Percentiles rank a stretch among this genome's conserved stretches.
These are phyloP conservation scores for Xylota segnis DNA, from an alignment of 2,888 invertebrate species.

Conservation along the genomic window DNA sequence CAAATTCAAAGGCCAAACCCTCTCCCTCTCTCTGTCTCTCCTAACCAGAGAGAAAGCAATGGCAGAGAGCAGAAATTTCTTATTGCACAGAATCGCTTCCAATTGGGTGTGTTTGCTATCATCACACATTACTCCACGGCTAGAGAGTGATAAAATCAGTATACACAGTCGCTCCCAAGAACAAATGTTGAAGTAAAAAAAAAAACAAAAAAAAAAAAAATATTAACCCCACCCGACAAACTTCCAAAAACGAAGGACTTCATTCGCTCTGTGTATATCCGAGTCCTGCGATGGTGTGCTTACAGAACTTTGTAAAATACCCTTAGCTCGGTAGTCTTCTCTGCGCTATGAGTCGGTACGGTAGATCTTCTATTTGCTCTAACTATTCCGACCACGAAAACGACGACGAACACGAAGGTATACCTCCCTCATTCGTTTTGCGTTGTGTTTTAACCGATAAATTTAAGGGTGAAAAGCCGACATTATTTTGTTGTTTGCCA, in stretches of 20 bases:
- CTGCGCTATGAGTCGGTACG: slow-evolving; percentile 75
- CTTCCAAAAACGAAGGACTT: slow-evolving; percentile 13
- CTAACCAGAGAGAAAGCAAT: slow-evolving; percentile 3
- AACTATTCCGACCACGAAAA: slow-evolving; percentile 64
- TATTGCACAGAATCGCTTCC: slow-evolving; percentile 53
- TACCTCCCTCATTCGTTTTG: slow-evolving; percentile 25
- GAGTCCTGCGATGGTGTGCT: slow-evolving; percentile 51
- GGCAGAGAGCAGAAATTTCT: slow-evolving; percentile 4
- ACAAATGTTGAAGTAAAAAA: background rate
- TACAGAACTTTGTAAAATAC: slow-evolving; percentile 44
- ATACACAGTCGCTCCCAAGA: slow-evolving; percentile 33
- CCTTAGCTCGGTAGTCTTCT: slow-evolving; percentile 60
- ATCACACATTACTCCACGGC: background rate
- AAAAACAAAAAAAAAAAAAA: background rate
- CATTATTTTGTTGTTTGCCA: slow-evolving; percentile 32
- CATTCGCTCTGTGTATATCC: slow-evolving; percentile 18
- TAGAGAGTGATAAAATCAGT: slow-evolving; percentile 48
- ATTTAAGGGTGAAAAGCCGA: slow-evolving; percentile 45
- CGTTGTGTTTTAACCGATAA: slow-evolving; percentile 16
- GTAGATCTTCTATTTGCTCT: slow-evolving; percentile 70
- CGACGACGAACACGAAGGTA: slow-evolving; percentile 67
- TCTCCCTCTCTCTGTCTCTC: background rate
- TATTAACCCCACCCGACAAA: slow-evolving; percentile 46
- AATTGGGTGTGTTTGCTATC: slow-evolving; percentile 65
- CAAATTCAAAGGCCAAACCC: too few species aligned